These are phyloP conservation scores for Lasioglossum lativentre DNA, from an alignment of 2,888 invertebrate species.

Conservation along the genomic window DNA sequence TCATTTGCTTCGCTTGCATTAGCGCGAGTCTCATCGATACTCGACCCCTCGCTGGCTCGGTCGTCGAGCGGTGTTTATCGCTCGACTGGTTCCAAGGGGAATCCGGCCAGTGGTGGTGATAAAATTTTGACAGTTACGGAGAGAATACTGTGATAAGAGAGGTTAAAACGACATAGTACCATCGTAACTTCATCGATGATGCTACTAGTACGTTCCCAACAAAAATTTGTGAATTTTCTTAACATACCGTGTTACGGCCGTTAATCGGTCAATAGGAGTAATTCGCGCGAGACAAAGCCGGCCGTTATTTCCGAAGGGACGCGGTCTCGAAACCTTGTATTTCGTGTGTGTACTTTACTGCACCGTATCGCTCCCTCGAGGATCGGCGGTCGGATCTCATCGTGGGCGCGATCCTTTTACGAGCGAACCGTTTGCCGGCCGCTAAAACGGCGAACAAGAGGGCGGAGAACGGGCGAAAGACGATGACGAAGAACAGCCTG, in stretches of 20 bases:
- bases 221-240: background rate
- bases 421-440: slow-evolving; percentile 63
- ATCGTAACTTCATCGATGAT: too few relatives aligned
- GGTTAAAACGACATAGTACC: too few relatives aligned
- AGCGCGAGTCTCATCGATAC: too few relatives aligned
- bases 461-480: slow-evolving; percentile 35
- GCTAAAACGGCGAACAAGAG: slow-evolving; percentile 37
- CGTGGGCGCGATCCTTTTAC: slow-evolving; percentile 72
- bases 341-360: slow-evolving; percentile 62
- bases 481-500: slow-evolving; percentile 16
- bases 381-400: slow-evolving; percentile 2
- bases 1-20: too few relatives aligned
- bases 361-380: slow-evolving; percentile 56
- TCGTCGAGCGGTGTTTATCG: too few relatives aligned
- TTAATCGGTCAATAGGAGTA: slow-evolving; percentile 64
- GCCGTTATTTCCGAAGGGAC: slow-evolving; percentile 45
- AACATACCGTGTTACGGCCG: slow-evolving; percentile 7
- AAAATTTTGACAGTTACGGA: too few relatives aligned
- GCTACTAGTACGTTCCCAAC: too few relatives aligned
- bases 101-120: too few relatives aligned
- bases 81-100: too few relatives aligned
- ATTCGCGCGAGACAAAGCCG: slow-evolving; percentile 48
- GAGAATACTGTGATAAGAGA: too few relatives aligned
- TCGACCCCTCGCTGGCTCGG: too few relatives aligned
- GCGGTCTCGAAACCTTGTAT: slow-evolving; percentile 61